These are phyloP conservation scores for Melipona quadrifasciata DNA, from an alignment of 1,140 invertebrate species.

Conservation along the genomic window DNA sequence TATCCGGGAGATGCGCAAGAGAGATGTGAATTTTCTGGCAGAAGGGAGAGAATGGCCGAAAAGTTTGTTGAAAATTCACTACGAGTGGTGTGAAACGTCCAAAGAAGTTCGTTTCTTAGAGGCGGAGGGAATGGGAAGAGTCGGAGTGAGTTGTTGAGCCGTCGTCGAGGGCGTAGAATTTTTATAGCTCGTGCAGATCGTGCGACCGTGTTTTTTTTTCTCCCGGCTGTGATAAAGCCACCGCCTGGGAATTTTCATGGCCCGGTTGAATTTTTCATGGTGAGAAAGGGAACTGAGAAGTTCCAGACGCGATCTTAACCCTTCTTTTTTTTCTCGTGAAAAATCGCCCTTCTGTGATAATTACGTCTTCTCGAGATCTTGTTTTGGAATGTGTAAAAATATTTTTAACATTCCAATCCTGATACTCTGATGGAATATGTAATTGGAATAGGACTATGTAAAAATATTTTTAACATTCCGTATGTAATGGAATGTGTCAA, in stretches of 20 bases:
- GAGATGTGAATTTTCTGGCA: conserved; percentile 6
- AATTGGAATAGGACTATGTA: no score
- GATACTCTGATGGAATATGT: no score
- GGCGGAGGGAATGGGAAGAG: no score
- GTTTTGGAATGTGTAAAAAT: no score
- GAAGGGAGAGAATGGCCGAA: not conserved
- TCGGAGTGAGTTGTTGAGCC: not conserved
- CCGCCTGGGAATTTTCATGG: not conserved
- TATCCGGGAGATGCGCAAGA: not conserved
- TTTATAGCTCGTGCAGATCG: not conserved
- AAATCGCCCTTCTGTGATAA: not conserved
- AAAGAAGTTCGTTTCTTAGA: not conserved
- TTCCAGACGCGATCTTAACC: not conserved
- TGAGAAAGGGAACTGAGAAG: no score
- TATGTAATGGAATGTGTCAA: no score
- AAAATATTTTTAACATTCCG: no score
- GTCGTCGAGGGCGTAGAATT: not conserved
- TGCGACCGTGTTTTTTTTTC: not conserved
- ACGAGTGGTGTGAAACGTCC: not conserved
- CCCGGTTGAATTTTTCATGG: not conserved
- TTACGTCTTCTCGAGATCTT: no score
- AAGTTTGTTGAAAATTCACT: not conserved
- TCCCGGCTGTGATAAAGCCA: not conserved
- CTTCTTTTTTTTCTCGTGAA: not conserved
- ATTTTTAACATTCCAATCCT: no score